Base-by-base conservation (phyloP, 2,888 invertebrate species). In the Drosophila quinaria region DNA sequence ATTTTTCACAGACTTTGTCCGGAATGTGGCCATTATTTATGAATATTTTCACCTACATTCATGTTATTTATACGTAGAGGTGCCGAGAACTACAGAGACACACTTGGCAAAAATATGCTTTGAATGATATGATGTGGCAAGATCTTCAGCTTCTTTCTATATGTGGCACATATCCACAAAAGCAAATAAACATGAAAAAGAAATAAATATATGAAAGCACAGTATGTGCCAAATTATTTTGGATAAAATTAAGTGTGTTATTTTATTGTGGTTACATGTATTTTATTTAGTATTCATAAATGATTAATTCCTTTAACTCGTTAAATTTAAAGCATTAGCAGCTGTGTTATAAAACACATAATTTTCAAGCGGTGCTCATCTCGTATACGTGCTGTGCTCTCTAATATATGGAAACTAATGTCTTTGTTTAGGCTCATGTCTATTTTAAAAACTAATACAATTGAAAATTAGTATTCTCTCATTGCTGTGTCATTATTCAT, bases 1-100 rank as follows among this genome's bases (percentile, higher is more conserved):
- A 82, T 81, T 81, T n/a, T 81, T 73, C 76, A 69, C 68, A 79
- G 85, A 79, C 79, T 41, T 64, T 64, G 51, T 60, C 55, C 22
- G 39, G 50, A 71, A 80, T 78, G 88, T 78, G 74, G 22, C 56
- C 83, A 76, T 86, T 86, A 83, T 88, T 85, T 88, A 88, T 87
- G 88, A 78, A 80, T 85, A 78, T 88, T 85, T 82, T 85, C 88
- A 85, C 88, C 85, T n/a, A n/a, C n/a, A 82, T 86, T 85, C 85
- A 76, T 85, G 81, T 76, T 85, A 80, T 81, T 81, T 81, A 80
- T 80, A 67, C 49, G 51, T 22, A 22, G 22, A 4, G 22, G 22
- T n/a, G n/a, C n/a, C n/a, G n/a, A n/a, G n/a, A n/a, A n/a, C n/a
- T n/a, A n/a, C n/a, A n/a, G n/a, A n/a, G 1, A 22, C 3, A 49